Percentiles rank a stretch among this genome's conserved stretches.
Evolutionary conservation across 2,888 invertebrate genomes (phyloP).

Genomic region (Nezara viridula): DNA sequence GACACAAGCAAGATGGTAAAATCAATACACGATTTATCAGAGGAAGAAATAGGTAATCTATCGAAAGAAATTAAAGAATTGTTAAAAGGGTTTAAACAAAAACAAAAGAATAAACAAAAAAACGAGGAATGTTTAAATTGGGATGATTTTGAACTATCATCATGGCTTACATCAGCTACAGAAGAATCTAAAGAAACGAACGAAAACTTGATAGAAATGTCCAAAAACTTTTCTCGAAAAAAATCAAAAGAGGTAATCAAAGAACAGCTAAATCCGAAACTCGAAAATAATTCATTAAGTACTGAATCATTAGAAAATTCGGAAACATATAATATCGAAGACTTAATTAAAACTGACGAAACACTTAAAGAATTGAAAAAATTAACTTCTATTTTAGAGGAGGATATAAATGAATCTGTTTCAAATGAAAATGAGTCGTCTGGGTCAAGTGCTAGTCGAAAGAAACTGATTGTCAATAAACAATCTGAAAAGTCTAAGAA

Average conservation of each 20-base stretch:
- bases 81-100: background rate
- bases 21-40: constrained; percentile 13
- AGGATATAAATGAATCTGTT: background rate
- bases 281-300: background rate
- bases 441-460: background rate
- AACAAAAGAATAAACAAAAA: background rate
- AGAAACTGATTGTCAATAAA: background rate
- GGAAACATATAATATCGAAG: background rate
- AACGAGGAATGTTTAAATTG: background rate
- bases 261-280: background rate
- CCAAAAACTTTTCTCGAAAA: background rate
- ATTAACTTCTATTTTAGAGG: background rate
- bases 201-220: background rate
- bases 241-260: background rate
- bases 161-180: background rate
- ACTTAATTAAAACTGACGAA: background rate
- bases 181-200: background rate
- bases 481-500: background rate
- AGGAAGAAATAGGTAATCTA: background rate
- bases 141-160: background rate
- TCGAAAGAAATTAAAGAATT: background rate
- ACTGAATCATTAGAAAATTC: background rate
- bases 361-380: background rate
- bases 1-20: background rate
- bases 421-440: background rate